Evolutionary conservation across 2,888 invertebrate species (phyloP).

Genomic region (Lasioglossum leucozonium): DNA sequence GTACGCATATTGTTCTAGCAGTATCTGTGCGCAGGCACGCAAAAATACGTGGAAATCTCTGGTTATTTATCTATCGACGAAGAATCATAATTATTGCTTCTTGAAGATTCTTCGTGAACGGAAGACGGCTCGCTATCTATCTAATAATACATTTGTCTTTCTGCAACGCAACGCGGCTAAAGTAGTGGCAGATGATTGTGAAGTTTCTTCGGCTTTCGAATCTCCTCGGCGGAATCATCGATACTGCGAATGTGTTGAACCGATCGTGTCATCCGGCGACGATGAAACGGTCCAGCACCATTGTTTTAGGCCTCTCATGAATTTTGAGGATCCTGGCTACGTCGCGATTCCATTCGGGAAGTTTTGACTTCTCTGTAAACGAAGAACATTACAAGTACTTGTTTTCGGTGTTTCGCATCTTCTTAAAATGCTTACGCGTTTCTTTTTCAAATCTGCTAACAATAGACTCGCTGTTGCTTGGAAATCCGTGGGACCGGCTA

Average conservation of each 20-base stretch:
- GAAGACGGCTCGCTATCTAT: constrained; percentile 10
- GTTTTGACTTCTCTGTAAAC: constrained; percentile 52
- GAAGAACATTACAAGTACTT: too few relatives aligned
- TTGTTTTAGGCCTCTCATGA: neutral
- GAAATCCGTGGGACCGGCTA: constrained; percentile 40
- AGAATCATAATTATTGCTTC: constrained; percentile 11
- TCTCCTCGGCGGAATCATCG: neutral
- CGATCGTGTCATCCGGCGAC: neutral
- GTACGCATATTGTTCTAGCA: neutral
- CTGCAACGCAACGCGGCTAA: neutral
- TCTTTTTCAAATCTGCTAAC: constrained; percentile 55
- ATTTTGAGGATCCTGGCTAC: neutral
- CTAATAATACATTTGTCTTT: constrained; percentile 1
- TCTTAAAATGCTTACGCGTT: constrained; percentile 36
- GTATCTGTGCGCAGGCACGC: neutral
- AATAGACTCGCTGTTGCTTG: constrained; percentile 54
- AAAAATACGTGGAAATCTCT: constrained; percentile 10
- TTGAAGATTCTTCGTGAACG: neutral
- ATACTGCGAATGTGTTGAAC: neutral
- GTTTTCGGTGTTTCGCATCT: neutral
- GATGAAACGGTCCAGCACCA: neutral
- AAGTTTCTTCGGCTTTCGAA: neutral
- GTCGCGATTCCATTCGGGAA: constrained; percentile 28
- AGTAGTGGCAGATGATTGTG: neutral
- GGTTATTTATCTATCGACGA: neutral